phyloP scores from a whole-genome alignment of 92 coral and sea anemone genomes.

The Paragorgia papillata region DNA sequence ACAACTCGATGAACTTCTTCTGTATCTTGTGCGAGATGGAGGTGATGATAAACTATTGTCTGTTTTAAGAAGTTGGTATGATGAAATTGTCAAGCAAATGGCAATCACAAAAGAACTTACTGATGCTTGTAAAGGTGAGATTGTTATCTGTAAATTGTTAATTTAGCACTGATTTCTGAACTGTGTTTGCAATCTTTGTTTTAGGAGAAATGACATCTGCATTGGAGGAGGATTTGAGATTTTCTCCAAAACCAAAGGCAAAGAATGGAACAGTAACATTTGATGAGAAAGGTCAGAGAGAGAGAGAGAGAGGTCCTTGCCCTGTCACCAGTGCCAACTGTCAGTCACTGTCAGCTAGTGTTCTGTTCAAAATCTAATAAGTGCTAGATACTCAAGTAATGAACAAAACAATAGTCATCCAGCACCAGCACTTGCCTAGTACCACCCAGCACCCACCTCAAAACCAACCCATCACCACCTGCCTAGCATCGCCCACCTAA shows the following conservation, averaged over 20 bases:
- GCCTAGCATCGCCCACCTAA: too few relatives aligned
- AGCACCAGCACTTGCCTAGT: too few relatives aligned
- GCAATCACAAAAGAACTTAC: constrained; percentile 79
- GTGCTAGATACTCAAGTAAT: too few relatives aligned
- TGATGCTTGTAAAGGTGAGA: constrained; percentile 78
- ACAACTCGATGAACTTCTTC: constrained; percentile 84
- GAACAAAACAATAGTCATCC: too few relatives aligned
- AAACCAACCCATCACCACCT: too few relatives aligned
- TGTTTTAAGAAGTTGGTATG: constrained; percentile 74
- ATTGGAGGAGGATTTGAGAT: constrained; percentile 27
- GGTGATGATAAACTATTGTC: constrained; percentile 78
- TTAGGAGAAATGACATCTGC: constrained; percentile 25
- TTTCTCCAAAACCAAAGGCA: constrained; percentile 10
- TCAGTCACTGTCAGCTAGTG: too few relatives aligned
- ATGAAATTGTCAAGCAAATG: constrained; percentile 86
- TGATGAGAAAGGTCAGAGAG: constrained; percentile 39
- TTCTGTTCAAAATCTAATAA: too few relatives aligned
- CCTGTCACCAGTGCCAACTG: too few relatives aligned
- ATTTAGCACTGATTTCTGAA: not conserved
- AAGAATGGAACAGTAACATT: constrained; percentile 11
- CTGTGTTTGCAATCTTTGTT: too few relatives aligned
- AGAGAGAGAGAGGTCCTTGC: too few relatives aligned
- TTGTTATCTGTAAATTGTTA: not conserved
- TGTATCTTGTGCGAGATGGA: constrained; percentile 81
- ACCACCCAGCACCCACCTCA: too few relatives aligned